Evolutionary conservation across 1,140 invertebrate genomes (phyloP), one percentile per base, ranked within the genome.

Genomic region (Drosophila varians): DNA sequence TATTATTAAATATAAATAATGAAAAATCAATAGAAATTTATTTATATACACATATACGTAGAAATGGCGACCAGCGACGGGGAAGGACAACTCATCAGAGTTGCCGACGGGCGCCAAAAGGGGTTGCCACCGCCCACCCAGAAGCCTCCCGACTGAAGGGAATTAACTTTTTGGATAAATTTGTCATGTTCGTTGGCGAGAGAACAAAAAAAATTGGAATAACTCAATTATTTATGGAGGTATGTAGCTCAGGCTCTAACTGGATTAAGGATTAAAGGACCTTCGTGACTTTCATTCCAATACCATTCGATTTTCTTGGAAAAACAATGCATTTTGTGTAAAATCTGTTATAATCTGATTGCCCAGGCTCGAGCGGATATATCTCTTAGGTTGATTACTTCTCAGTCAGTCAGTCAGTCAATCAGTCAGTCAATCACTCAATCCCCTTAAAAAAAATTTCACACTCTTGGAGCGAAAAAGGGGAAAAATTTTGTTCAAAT

Each of bases 1-100:
- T 74, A 74, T 74, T 73, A 74, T 74, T 74, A 74, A 74, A 74
- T 65, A 74, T 65, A 74, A 73, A 74, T 74, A 74, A 74, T 74
- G 69, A 74, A 74, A 74, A 74, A 74, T 74, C 71, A 74, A 74
- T 74, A 74, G 51, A 74, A 74, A 74, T 74, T 74, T 74, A 74
- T 74, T 74, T 74, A 74, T 74, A 74, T 69, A 73, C 64, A 73
- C 64, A 74, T 73, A 55, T 36, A n/a, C 62, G 53, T 73, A 46
- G 45, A 61, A 72, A 69, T 72, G 71, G 49, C 55, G 53, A 45
- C 25, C 60, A 66, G 14, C 46, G 34, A 38, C n/a, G 14, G 34
- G 4, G 60, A 46, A 51, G 61, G 45, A 65, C 60, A 23, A 9
- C 64, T 71, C 68, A 72, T 72, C 55, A 61, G 68, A 61, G 66